phyloP scores from a whole-genome alignment of 2,888 invertebrate species.

The Caenorhabditis parvicauda region DNA sequence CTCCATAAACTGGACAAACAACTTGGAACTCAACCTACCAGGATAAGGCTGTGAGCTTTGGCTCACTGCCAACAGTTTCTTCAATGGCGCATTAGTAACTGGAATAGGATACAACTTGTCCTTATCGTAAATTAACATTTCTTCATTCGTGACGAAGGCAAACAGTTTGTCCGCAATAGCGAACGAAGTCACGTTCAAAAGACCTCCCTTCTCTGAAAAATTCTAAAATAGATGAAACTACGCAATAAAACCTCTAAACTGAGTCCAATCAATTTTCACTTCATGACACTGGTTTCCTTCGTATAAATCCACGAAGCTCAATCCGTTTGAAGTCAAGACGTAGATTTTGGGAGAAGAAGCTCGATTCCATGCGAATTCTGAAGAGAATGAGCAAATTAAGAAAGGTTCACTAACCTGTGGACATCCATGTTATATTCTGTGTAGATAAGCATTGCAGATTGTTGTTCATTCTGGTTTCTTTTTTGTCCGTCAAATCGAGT shows the following conservation, averaged over 20 bases:
- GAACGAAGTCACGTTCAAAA: constrained; percentile 57
- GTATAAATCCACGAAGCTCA: constrained; percentile 32
- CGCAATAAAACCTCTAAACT: constrained; percentile 56
- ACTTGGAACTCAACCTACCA: constrained; percentile 18
- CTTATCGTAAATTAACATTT: constrained; percentile 55
- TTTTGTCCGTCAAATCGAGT: constrained; percentile 47
- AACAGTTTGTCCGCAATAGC: constrained; percentile 60
- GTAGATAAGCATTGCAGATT: constrained; percentile 48
- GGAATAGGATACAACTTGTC: constrained; percentile 47
- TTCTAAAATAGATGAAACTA: background rate
- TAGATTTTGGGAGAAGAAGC: constrained; percentile 57
- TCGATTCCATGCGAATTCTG: constrained; percentile 59
- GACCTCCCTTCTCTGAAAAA: constrained; percentile 47
- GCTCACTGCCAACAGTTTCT: constrained; percentile 58
- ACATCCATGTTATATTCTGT: constrained; percentile 56
- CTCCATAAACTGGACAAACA: too few species aligned
- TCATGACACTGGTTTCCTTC: constrained; percentile 51
- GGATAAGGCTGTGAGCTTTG: constrained; percentile 61
- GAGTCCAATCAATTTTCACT: constrained; percentile 55
- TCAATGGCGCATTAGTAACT: constrained; percentile 54
- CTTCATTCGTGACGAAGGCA: constrained; percentile 55
- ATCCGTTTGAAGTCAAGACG: constrained; percentile 60
- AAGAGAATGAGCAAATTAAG: constrained; percentile 3
- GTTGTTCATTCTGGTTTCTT: constrained; percentile 54
- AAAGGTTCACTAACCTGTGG: constrained; percentile 22